Percentiles rank a stretch among this genome's conserved stretches.
phyloP scores from a whole-genome alignment of 2,113 vertebrate species.

The Pseudorhombus dupliciocellatus region DNA sequence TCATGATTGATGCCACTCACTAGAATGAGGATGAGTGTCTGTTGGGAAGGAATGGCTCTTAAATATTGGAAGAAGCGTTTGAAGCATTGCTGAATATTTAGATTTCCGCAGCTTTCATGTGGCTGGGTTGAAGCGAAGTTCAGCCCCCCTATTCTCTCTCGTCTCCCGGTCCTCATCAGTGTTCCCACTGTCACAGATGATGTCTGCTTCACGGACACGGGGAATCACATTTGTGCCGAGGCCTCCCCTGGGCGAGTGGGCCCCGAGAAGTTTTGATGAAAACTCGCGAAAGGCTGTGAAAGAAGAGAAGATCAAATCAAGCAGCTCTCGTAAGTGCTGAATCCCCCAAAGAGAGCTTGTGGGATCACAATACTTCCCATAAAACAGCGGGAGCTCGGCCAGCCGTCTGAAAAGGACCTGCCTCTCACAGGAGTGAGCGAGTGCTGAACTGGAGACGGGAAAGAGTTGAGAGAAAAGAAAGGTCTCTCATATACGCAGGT shows the following conservation, averaged over 20 bases:
- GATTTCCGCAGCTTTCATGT: conserved; percentile 55
- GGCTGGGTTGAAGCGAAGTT: conserved; percentile 53
- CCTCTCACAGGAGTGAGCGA: conserved; percentile 56
- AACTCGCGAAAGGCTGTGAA: conserved; percentile 70
- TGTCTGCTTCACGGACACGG: conserved; percentile 60
- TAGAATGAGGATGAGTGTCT: conserved; percentile 33
- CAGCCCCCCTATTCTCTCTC: conserved; percentile 21
- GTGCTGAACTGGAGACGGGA: conserved; percentile 54
- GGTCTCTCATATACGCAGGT: conserved; percentile 58
- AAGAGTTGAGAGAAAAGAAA: conserved; percentile 46
- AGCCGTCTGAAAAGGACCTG: conserved; percentile 70
- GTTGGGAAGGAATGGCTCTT: conserved; percentile 33
- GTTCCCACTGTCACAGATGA: conserved; percentile 59
- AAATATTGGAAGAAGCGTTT: conserved; percentile 60
- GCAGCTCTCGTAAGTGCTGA: conserved; percentile 69
- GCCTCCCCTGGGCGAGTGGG: conserved; percentile 53
- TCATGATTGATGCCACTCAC: conserved; percentile 40
- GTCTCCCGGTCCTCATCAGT: conserved; percentile 59
- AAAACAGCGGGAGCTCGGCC: conserved; percentile 75
- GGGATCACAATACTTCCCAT: conserved; percentile 77
- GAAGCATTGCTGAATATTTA: conserved; percentile 67
- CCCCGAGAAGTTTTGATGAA: conserved; percentile 68
- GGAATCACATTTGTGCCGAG: conserved; percentile 49
- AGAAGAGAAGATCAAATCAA: conserved; percentile 75
- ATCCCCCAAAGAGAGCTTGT: conserved; percentile 63